Base-by-base conservation (phyloP, 1,140 invertebrate genomes). In the Diabrotica virgifera region DNA sequence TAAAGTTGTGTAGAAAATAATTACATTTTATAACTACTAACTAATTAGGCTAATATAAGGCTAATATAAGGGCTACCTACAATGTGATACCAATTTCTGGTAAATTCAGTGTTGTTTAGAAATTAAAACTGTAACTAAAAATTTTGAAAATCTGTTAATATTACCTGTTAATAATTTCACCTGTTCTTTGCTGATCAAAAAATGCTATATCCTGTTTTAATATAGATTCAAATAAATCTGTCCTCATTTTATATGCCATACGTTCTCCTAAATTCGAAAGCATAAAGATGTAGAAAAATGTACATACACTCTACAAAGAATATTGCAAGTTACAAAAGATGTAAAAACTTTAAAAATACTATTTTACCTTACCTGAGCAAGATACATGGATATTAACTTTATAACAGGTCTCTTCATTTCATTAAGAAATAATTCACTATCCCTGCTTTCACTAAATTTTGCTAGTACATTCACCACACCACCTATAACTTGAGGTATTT, bases 131-230 rank as follows among this genome's bases (percentile, higher is more conserved):
- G 24, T 24, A 2, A 24, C 24, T 2, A 24, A 24, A 24, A 24
- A 24, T 24, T 1, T 24, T 24, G 24, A 2, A 24, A 24, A 4
- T 24, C 4, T 24, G 24, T 24, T 24, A 24, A 24, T 24, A 12
- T 36, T 67, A 90, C 87, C 92, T 88, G 80, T 93, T 95, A 38
- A 96, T 85, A 54, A 98, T 83, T 81, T 97, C 95, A 10, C 96
- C 95, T 11, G 93, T 95, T 74, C 92, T 88, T 75, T 95, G 89
- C 71, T 84, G 83, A 79, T 98, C 95, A 83, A 95, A 98, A 79
- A 97, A 98, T 35, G 86, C 81, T 72, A 97, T 90, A 74, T 97
- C 94, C 80, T 97, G 94, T 68, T 86, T 82, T 6, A 98, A 80
- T 62, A 97, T 88, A 6, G 92, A 90, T 52, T 85, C 79, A 83